A percentile compares a stretch with the other conserved stretches of the same genome.
phyloP scores from a whole-genome alignment of 2,888 invertebrate species.

The Orthosia incerta region DNA sequence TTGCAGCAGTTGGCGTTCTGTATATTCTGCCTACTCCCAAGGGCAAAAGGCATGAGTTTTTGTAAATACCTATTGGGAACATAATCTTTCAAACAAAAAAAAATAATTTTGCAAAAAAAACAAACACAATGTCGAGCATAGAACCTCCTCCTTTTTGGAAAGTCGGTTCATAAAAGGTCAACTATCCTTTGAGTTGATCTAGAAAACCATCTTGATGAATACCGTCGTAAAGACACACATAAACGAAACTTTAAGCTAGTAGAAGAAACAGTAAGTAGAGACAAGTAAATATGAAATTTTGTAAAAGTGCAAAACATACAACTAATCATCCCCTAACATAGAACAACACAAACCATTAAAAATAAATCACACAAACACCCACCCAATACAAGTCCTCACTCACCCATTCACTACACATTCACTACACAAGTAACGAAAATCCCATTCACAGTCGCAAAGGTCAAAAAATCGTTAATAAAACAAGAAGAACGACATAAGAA shows the following conservation, averaged over 20 bases:
- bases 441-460: slow-evolving; percentile 57
- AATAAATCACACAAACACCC: slow-evolving; percentile 10
- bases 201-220: neutral
- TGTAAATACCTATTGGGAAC: too few species aligned
- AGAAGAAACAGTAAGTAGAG: neutral
- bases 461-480: slow-evolving; percentile 67
- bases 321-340: neutral
- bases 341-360: neutral
- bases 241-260: neutral
- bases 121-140: too few species aligned
- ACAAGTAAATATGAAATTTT: neutral
- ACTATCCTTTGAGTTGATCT: too few species aligned
- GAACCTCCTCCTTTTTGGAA: too few species aligned
- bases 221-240: neutral
- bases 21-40: too few species aligned
- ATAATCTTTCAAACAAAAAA: too few species aligned
- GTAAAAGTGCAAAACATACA: neutral
- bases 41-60: too few species aligned
- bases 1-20: too few species aligned
- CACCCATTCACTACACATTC: slow-evolving; percentile 29
- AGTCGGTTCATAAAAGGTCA: too few species aligned
- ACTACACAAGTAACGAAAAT: slow-evolving; percentile 32
- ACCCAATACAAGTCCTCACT: neutral
- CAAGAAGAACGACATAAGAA: slow-evolving; percentile 68
- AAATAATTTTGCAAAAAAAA: too few species aligned